phyloP scores from a whole-genome alignment of 2,113 vertebrate genomes.

The Suricata suricatta region DNA sequence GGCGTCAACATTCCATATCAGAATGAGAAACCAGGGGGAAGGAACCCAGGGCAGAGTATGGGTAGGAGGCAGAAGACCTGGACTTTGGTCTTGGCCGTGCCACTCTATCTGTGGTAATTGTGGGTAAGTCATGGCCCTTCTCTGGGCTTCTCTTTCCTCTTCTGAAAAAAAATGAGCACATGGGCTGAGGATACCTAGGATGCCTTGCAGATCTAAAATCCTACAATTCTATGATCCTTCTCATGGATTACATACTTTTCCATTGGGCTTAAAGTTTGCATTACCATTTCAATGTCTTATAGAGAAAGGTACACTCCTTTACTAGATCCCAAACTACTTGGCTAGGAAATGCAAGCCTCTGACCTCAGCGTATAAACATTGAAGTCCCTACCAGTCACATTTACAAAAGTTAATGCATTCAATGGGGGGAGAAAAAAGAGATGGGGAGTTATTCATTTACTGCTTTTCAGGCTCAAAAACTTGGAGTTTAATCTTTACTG shows the following conservation, averaged over 20 bases:
- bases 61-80: neutral
- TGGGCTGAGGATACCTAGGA: neutral
- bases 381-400: neutral
- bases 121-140: neutral
- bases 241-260: neutral
- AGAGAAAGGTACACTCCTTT: neutral
- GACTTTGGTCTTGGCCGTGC: too few species aligned
- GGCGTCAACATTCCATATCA: neutral
- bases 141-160: neutral
- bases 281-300: neutral
- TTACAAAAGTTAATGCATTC: neutral
- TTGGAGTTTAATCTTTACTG: neutral
- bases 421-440: neutral
- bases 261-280: neutral
- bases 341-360: neutral
- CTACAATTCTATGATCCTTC: neutral
- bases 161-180: neutral
- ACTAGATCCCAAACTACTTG: neutral
- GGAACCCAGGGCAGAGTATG: neutral
- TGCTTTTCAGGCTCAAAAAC: neutral
- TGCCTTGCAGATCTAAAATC: neutral
- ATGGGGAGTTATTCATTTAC: neutral
- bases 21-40: neutral
- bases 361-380: neutral
- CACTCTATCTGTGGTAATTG: neutral